phyloP scores from a whole-genome alignment of 92 coral and sea anemone species.

The Metridium senile region DNA sequence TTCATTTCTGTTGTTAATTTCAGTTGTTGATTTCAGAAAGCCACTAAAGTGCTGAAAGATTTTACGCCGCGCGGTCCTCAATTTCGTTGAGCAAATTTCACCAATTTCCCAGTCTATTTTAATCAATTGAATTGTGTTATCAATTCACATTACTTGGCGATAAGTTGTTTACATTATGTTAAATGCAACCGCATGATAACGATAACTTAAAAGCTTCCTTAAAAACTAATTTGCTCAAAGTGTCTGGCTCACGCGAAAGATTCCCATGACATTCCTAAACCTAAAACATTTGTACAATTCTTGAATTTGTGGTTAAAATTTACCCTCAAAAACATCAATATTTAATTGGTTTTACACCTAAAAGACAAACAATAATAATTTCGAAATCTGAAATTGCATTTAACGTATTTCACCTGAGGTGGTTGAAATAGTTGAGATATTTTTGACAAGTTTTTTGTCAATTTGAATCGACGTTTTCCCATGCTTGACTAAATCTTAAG shows the following conservation, averaged over 20 bases:
- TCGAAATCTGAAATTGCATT: not conserved
- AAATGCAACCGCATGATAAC: not conserved
- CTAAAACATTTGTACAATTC: not conserved
- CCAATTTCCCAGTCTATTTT: not conserved
- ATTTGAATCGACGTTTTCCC: not conserved
- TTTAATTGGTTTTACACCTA: not conserved
- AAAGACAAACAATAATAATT: not conserved
- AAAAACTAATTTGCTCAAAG: not conserved
- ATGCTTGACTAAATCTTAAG: constrained; percentile 4
- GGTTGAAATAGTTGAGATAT: constrained; percentile 16
- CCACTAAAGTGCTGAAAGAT: not conserved
- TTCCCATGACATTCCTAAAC: not conserved
- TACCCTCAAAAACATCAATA: not conserved
- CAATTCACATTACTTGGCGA: not conserved
- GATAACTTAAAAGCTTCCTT: not conserved
- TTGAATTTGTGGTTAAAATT: not conserved
- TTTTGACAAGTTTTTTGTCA: constrained; percentile 1
- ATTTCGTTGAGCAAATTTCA: not conserved
- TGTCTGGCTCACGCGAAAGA: not conserved
- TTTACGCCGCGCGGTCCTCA: not conserved
- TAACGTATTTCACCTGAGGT: not conserved
- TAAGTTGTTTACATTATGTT: constrained; percentile 11
- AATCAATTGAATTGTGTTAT: not conserved
- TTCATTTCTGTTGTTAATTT: no score
- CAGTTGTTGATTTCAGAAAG: not conserved